Percentiles rank a stretch among this genome's conserved stretches.
Conservation (phyloP, 1,140 invertebrate genomes). For the Cotesia chilonis region DNA sequence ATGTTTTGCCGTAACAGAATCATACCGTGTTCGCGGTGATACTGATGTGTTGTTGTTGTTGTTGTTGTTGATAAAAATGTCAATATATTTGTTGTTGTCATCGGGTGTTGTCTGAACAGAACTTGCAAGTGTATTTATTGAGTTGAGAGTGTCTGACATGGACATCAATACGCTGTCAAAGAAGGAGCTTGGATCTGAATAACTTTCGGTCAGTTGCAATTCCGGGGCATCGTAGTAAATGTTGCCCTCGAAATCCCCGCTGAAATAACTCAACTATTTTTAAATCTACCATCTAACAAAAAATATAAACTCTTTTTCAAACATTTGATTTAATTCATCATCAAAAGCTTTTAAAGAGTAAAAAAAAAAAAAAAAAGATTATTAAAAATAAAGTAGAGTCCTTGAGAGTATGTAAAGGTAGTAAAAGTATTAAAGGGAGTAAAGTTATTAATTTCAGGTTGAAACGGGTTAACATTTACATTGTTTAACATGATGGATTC, state of each 20-base stretch:
- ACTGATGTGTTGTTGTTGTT: slow-evolving; percentile 62
- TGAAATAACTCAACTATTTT: slow-evolving; percentile 52
- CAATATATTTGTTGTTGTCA: slow-evolving; percentile 60
- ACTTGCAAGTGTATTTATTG: slow-evolving; percentile 64
- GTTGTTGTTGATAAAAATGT: slow-evolving; percentile 56
- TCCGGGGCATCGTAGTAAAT: slow-evolving; percentile 48
- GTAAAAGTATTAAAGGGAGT: slow-evolving; percentile 37
- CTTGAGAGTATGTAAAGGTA: background rate
- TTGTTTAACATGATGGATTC: slow-evolving; percentile 66
- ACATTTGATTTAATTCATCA: no score
- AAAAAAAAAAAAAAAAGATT: slow-evolving; percentile 2
- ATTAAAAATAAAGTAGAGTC: slow-evolving; percentile 20
- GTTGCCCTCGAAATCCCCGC: slow-evolving; percentile 51
- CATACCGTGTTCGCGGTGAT: slow-evolving; percentile 60
- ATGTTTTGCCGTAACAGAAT: slow-evolving; percentile 9
- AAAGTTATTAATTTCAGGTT: slow-evolving; percentile 63
- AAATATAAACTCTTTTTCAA: no score
- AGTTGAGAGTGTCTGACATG: slow-evolving; percentile 65
- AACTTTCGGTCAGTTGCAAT: slow-evolving; percentile 57
- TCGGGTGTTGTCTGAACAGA: slow-evolving; percentile 63
- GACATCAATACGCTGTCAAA: slow-evolving; percentile 66
- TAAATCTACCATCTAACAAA: background rate
- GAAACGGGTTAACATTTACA: slow-evolving; percentile 64
- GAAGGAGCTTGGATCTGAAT: slow-evolving; percentile 59
- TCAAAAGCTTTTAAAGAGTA: no score